Evolutionary conservation across 2,797 vertebrate species (phyloP).

Genomic region (Phaenicophaeus curvirostris): DNA sequence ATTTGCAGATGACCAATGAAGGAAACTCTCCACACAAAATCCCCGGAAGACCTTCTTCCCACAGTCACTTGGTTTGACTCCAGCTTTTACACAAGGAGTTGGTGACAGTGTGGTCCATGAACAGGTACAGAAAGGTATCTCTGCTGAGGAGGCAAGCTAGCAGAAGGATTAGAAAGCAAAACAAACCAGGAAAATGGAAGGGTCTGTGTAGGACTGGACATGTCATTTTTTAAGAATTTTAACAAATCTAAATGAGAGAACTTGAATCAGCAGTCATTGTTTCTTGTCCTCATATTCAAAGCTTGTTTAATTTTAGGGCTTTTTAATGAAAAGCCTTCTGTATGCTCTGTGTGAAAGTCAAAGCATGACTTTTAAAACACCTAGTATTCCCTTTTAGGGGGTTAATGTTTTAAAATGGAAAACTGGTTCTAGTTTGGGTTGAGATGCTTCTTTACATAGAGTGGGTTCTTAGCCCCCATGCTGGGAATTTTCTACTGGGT

Average conservation of each 20-base stretch:
- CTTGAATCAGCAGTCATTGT: not conserved
- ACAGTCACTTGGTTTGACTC: not conserved
- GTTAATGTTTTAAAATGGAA: not conserved
- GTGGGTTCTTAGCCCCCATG: fast-evolving
- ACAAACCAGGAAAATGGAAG: not conserved
- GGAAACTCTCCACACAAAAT: not conserved
- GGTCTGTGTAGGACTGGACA: not conserved
- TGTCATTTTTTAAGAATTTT: not conserved
- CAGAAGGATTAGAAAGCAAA: not conserved
- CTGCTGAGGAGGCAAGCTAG: not conserved
- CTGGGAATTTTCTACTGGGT: not conserved
- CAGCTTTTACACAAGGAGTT: not conserved
- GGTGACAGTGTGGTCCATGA: not conserved
- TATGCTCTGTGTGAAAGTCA: not conserved
- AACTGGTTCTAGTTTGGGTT: not conserved
- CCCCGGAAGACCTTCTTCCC: not conserved
- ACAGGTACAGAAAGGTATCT: not conserved
- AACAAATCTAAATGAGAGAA: not conserved
- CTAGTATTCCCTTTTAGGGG: not conserved
- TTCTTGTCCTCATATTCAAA: not conserved
- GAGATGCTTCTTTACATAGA: not conserved
- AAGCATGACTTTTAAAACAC: not conserved
- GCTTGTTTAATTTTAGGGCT: not conserved
- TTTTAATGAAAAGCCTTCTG: not conserved
- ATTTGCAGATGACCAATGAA: not conserved